phyloP scores from a whole-genome alignment of 1,140 invertebrate genomes.

The Drosophila arawakana region DNA sequence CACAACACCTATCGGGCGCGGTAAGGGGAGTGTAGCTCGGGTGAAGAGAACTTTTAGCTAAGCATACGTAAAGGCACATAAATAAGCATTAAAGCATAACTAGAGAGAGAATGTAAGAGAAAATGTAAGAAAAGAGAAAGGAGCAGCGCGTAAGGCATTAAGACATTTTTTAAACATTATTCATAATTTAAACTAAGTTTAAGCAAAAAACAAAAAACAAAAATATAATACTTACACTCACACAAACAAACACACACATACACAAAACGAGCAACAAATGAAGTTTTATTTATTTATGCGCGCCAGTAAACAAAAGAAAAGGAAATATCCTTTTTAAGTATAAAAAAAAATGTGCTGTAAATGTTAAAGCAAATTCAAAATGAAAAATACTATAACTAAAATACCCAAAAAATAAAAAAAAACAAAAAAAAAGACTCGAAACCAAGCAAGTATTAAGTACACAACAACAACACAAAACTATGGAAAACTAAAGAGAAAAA shows the following conservation, averaged over 20 bases:
- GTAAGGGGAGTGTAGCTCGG: background rate
- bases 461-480: conserved; percentile 62
- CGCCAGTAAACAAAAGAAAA: conserved; percentile 2
- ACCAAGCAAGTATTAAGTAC: conserved; percentile 84
- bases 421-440: conserved; percentile 80
- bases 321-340: background rate
- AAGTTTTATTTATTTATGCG: conserved; percentile 52
- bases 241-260: conserved; percentile 53
- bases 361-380: conserved; percentile 70
- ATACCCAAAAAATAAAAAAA: conserved; percentile 32
- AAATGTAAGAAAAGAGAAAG: conserved; percentile 24
- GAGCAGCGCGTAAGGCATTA: conserved; percentile 57
- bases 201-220: conserved; percentile 54
- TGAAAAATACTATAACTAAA: conserved; percentile 37
- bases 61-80: conserved; percentile 52
- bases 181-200: conserved; percentile 76
- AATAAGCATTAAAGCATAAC: conserved; percentile 35
- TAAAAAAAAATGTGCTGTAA: conserved; percentile 43
- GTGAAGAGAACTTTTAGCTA: conserved; percentile 42
- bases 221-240: conserved; percentile 26
- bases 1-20: background rate
- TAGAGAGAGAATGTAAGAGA: conserved; percentile 1
- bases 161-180: conserved; percentile 76
- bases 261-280: conserved; percentile 57
- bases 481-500: conserved; percentile 37